Conservation (phyloP, 2,797 vertebrate genomes). For the Xyrichtys novacula region DNA sequence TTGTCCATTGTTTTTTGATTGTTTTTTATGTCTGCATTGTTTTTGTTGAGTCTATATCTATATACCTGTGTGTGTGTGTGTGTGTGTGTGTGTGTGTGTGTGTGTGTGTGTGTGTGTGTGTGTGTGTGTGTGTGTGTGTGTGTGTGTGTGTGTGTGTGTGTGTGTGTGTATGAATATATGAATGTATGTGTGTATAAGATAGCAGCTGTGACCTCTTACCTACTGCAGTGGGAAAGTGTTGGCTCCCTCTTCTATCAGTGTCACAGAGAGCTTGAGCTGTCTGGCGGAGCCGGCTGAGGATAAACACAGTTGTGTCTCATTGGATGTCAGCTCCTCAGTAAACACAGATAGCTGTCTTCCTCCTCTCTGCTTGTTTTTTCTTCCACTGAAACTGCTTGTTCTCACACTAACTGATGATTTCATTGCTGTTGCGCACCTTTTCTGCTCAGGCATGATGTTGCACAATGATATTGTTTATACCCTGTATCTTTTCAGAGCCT, state of each 20-base stretch:
- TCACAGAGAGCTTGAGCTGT: slow-evolving; percentile 9
- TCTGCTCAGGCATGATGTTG: slow-evolving; percentile 8
- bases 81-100: too few relatives aligned
- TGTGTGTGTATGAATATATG: too few relatives aligned
- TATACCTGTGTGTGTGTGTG: too few relatives aligned
- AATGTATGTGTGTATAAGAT: slow-evolving; percentile 24
- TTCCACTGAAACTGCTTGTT: slow-evolving; percentile 18
- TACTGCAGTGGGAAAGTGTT: slow-evolving; percentile 13
- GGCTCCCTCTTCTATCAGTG: slow-evolving; percentile 28
- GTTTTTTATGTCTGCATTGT: too few relatives aligned
- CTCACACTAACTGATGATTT: neutral
- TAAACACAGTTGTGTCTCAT: slow-evolving; percentile 34
- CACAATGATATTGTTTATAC: slow-evolving; percentile 4
- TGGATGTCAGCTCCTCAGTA: slow-evolving; percentile 5
- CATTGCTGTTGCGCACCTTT: neutral
- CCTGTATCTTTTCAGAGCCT: neutral
- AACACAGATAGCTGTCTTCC: slow-evolving; percentile 16
- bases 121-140: too few relatives aligned
- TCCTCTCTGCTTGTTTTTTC: neutral
- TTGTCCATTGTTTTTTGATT: too few relatives aligned
- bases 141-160: too few relatives aligned
- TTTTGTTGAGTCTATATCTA: too few relatives aligned
- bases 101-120: too few relatives aligned
- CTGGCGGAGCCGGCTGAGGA: slow-evolving; percentile 20
- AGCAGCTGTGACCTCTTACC: slow-evolving; percentile 44